Base-by-base conservation (phyloP, 2,797 vertebrate genomes). In the Pseudotriccus pelzelni region DNA sequence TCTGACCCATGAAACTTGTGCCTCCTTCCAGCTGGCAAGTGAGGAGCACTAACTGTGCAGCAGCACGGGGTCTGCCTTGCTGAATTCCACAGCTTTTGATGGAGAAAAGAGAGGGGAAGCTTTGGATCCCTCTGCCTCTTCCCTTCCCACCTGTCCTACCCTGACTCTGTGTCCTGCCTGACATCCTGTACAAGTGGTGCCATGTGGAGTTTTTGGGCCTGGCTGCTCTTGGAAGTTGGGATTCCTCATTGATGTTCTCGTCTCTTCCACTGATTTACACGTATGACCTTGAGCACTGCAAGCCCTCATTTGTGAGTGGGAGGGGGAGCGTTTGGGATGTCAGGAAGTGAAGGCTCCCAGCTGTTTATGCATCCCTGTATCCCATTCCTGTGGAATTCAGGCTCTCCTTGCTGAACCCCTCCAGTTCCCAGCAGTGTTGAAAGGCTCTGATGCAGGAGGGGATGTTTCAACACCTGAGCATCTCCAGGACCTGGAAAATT, bases 1-100 rank as follows among this genome's bases (percentile, higher is more conserved):
- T 93, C 81, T 96, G 92, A 93, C 78, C 96, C 89, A 18, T 87
- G 75, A 91, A 84, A 92, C 76, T 46, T 49, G 43, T 18, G 69
- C 47, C 72, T 95, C 52, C 84, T 92, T 87, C 87, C 96, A 97
- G 36, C 67, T 97, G 96, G 94, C 86, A 90, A 87, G 39, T 1
- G 5, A 69, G 3, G 67, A 70, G 67, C 49, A 36, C 74, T 41
- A 5, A 25, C 44, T 8, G 12, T 44, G 13, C 6, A 56, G 24
- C 43, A 77, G 62, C 2, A n/a, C 81, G 37, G 76, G 78, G 41
- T 41, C 62, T 88, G 69, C 19, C 36, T 20, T 10, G 47, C 79
- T 3, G 19, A 47, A 18, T 7, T 49, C 78, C 55, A 34, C 78
- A 32, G 74, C 7, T 83, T 55, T 47, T 10, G 52, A 1, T 12